Evolutionary conservation across 2,888 invertebrate genomes (phyloP).

Genomic region (Lingula anatina): DNA sequence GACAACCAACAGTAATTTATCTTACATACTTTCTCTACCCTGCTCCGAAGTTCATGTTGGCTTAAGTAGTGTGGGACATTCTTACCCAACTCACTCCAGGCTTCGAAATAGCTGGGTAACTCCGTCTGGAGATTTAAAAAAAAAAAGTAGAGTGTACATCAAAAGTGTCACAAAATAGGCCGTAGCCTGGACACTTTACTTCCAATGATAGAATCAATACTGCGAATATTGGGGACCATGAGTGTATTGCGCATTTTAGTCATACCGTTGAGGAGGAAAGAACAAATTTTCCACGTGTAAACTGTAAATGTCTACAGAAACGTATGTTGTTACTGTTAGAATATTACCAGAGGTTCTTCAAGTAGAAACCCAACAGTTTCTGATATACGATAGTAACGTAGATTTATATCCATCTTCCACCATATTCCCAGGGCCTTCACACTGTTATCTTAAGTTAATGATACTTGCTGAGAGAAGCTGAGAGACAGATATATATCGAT

Average conservation of each 20-base stretch:
- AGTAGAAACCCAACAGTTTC: conserved; percentile 8
- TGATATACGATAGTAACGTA: conserved; percentile 12
- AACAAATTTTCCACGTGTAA: neutral
- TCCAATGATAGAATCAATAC: no score
- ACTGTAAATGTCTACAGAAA: neutral
- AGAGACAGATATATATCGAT: no score
- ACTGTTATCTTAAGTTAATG: no score
- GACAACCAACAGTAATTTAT: no score
- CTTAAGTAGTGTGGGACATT: conserved; percentile 19
- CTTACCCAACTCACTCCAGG: conserved; percentile 27
- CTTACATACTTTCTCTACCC: conserved; percentile 21
- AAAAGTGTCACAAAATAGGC: no score
- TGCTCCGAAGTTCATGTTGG: conserved; percentile 16
- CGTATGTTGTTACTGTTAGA: neutral
- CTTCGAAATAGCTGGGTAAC: conserved; percentile 27
- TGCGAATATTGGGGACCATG: no score
- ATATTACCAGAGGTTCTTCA: conserved; percentile 10
- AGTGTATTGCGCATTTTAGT: neutral
- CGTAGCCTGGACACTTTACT: no score
- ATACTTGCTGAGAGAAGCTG: no score
- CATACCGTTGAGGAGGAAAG: neutral
- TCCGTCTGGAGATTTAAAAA: conserved; percentile 13
- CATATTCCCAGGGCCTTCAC: no score
- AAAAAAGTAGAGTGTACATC: no score
- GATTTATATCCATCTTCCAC: no score